Evolutionary conservation across 2,888 invertebrate species (phyloP).

Genomic region (Bombylius discolor): DNA sequence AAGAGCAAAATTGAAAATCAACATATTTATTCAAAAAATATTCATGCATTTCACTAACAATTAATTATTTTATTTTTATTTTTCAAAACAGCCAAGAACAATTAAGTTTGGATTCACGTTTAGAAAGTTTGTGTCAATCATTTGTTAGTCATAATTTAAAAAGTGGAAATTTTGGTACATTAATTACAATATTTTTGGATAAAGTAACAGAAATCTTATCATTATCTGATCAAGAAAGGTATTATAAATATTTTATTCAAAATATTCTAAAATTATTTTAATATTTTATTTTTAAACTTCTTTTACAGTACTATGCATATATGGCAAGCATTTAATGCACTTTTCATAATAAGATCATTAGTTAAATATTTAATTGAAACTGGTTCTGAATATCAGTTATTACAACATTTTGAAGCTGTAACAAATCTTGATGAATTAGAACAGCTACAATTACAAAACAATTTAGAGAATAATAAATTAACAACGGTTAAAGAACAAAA

Average conservation of each 20-base stretch:
- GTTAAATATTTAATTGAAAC: slow-evolving; percentile 83
- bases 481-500: slow-evolving; percentile 17
- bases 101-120: slow-evolving; percentile 63
- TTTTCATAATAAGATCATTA: slow-evolving; percentile 76
- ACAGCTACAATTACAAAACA: too few relatives aligned
- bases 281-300: neutral
- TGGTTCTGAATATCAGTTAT: slow-evolving; percentile 74
- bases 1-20: too few relatives aligned
- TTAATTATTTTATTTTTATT: too few relatives aligned
- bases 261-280: neutral
- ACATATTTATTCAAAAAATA: too few relatives aligned
- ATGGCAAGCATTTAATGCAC: slow-evolving; percentile 89
- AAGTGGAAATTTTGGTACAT: slow-evolving; percentile 80
- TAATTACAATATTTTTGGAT: slow-evolving; percentile 74
- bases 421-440: slow-evolving; percentile 28
- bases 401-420: slow-evolving; percentile 62
- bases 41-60: too few relatives aligned
- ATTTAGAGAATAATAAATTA: too few relatives aligned
- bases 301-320: slow-evolving; percentile 49
- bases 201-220: slow-evolving; percentile 71
- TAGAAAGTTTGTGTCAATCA: slow-evolving; percentile 59
- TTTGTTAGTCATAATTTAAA: slow-evolving; percentile 71
- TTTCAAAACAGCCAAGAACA: slow-evolving; percentile 58
- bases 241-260: slow-evolving; percentile 11
- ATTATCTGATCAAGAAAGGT: slow-evolving; percentile 83